phyloP scores from a whole-genome alignment of 2,113 vertebrate genomes.

The Ceyx cyanopectus region DNA sequence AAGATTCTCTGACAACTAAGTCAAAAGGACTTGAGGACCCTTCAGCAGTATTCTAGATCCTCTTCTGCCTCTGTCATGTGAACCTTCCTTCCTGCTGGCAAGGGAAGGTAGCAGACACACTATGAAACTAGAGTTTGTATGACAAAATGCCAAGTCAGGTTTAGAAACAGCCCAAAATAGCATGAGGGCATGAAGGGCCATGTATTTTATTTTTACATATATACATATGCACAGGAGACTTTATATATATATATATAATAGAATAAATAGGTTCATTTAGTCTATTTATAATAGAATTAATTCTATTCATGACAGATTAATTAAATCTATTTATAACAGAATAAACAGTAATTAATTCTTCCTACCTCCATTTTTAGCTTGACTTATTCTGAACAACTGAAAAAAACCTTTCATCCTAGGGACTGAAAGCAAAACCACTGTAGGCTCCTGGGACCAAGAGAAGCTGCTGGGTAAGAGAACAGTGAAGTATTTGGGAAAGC shows the following conservation, averaged over 20 bases:
- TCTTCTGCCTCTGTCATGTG: neutral
- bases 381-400: neutral
- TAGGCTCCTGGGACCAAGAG: neutral
- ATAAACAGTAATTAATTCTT: neutral
- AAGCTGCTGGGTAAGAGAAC: neutral
- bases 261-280: neutral
- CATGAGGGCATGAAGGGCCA: neutral
- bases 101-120: neutral
- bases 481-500: neutral
- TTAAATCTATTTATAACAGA: neutral
- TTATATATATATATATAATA: neutral
- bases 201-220: neutral
- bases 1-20: neutral
- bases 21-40: neutral
- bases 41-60: neutral
- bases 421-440: neutral
- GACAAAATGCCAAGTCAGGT: neutral
- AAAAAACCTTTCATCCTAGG: neutral
- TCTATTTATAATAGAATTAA: no score
- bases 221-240: neutral
- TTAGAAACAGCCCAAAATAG: constrained; percentile 5
- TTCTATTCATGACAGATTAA: no score
- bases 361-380: neutral
- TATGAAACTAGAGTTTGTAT: neutral
- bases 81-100: neutral